Evolutionary conservation across 2,113 vertebrate species (phyloP).

Genomic region (Dendropsophus ebraccatus): DNA sequence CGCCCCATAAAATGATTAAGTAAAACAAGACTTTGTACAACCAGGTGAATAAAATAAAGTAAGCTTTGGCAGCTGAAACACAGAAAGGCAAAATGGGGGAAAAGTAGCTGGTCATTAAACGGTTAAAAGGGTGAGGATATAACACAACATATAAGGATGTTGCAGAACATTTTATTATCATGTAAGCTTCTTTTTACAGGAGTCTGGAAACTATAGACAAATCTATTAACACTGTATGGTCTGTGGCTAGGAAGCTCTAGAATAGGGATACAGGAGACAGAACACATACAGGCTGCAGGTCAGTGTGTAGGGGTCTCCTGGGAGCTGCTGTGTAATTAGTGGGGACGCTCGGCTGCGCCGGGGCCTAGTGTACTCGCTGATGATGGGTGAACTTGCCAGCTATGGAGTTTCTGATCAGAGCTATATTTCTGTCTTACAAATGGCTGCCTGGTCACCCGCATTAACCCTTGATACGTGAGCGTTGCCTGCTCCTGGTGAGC

Average conservation of each 20-base stretch:
- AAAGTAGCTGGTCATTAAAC: too few relatives aligned
- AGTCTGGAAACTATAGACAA: too few relatives aligned
- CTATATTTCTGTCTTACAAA: conserved; percentile 78
- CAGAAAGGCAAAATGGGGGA: too few relatives aligned
- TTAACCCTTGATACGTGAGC: conserved; percentile 78
- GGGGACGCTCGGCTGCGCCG: not conserved
- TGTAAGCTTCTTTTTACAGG: too few relatives aligned
- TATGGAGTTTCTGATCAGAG: conserved; percentile 74
- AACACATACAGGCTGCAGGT: not conserved
- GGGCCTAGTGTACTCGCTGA: conserved; percentile 71
- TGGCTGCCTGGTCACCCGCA: conserved; percentile 79
- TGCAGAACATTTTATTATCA: too few relatives aligned
- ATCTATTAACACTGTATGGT: not conserved
- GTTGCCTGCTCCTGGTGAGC: conserved; percentile 78
- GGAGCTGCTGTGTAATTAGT: not conserved
- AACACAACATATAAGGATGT: too few relatives aligned
- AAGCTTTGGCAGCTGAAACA: too few relatives aligned
- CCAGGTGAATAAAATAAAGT: too few relatives aligned
- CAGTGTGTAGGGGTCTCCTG: not conserved
- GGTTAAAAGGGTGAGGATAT: too few relatives aligned
- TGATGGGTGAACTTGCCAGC: conserved; percentile 79
- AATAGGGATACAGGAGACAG: not conserved
- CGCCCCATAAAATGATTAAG: too few relatives aligned
- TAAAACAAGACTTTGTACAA: too few relatives aligned
- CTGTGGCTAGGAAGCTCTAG: not conserved